phyloP scores from a whole-genome alignment of 1,140 invertebrate genomes.

The Nasonia longicornis region DNA sequence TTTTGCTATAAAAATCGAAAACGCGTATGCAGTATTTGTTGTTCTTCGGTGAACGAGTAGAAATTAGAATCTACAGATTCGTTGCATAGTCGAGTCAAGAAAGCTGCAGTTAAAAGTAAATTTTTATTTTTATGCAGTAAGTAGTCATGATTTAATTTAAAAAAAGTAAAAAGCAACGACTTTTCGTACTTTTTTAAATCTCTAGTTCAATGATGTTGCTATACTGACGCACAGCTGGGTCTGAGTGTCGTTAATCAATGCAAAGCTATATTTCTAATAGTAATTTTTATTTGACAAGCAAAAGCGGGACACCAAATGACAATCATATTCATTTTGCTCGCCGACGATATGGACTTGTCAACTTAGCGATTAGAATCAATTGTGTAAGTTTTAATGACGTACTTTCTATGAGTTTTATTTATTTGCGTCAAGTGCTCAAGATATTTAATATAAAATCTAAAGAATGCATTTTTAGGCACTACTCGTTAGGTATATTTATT shows the following conservation, averaged over 20 bases:
- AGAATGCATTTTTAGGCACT: background rate
- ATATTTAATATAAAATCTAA: conserved; percentile 32
- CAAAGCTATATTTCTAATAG: background rate
- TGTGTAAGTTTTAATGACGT: conserved; percentile 10
- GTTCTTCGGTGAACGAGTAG: background rate
- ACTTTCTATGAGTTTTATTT: conserved; percentile 30
- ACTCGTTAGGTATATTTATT: conserved; percentile 16
- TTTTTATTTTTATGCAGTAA: conserved; percentile 14
- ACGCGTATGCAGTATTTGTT: conserved; percentile 21
- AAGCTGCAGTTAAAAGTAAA: background rate
- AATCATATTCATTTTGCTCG: background rate
- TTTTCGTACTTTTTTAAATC: background rate
- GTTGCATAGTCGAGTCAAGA: background rate
- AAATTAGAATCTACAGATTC: background rate
- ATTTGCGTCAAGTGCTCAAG: conserved; percentile 26
- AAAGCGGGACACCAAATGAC: background rate
- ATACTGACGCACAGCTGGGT: conserved; percentile 6
- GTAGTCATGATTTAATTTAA: conserved; percentile 12
- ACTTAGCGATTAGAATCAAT: conserved; percentile 23
- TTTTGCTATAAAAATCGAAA: conserved; percentile 18
- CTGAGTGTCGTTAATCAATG: conserved; percentile 12
- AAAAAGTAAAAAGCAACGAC: background rate
- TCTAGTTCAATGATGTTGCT: background rate
- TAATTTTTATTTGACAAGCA: conserved; percentile 7
- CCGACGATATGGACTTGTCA: background rate